Conservation (phyloP, 2,888 invertebrate genomes). For the Platycheirus rosarum region DNA sequence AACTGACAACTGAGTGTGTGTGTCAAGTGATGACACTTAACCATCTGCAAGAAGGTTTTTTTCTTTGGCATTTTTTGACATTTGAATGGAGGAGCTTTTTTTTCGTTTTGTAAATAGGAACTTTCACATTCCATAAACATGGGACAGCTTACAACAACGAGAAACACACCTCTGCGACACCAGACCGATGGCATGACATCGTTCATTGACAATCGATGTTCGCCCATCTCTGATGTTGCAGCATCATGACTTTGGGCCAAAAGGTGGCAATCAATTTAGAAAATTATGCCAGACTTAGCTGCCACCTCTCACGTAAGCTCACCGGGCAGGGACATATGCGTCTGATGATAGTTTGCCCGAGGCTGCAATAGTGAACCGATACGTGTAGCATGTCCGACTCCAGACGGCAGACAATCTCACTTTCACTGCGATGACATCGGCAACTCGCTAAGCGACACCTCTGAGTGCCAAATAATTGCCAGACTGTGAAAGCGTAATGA, state of each 20-base stretch:
- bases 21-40: conserved; percentile 57
- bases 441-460: conserved; percentile 64
- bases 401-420: conserved; percentile 50
- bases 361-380: conserved; percentile 1
- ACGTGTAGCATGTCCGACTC: conserved; percentile 30
- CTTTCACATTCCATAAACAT: conserved; percentile 52
- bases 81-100: conserved; percentile 38
- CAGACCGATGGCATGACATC: conserved; percentile 30
- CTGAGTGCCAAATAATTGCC: conserved; percentile 68
- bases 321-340: conserved; percentile 21
- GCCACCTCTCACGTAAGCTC: conserved; percentile 43
- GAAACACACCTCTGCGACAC: conserved; percentile 10
- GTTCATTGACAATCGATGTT: conserved; percentile 35
- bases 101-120: conserved; percentile 4
- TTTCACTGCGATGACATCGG: conserved; percentile 68
- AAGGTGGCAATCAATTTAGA: conserved; percentile 68
- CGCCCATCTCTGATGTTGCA: conserved; percentile 42
- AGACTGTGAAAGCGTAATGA: conserved; percentile 62
- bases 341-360: conserved; percentile 34
- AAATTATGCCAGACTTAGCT: conserved; percentile 57
- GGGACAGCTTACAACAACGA: neutral
- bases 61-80: conserved; percentile 26
- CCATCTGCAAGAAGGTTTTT: neutral
- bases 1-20: neutral
- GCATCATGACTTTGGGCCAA: conserved; percentile 54